Base-by-base conservation (phyloP, 2,888 invertebrate species). In the Drosophila mimica region DNA sequence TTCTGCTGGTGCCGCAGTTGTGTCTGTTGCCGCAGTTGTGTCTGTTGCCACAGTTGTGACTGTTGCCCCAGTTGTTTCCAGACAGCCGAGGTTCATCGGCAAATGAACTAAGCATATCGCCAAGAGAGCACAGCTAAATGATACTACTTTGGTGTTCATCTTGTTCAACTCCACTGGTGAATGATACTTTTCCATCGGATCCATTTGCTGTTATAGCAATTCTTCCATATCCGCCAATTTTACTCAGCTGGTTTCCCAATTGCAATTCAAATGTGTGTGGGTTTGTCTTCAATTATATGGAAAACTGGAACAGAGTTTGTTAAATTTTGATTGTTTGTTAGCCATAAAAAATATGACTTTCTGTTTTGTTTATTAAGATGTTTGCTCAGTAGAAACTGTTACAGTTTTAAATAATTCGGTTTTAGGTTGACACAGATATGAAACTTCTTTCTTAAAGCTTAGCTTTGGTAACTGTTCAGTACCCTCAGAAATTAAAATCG, bases 71-170 rank as follows among this genome's bases (percentile, higher is more conserved):
- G 25, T 25, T 25, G 25, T 25, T 2, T 1, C 25, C 25, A 3
- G 2, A 13, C 46, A 46, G 13, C 20, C 4, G 20, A 43, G 11
- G 46, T 11, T 28, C 30, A 4, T 25, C 46, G 77, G 75, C 28
- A 77, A 5, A n/a, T 49, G 17, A 36, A 33, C 34, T 0, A 77
- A 11, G 40, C 43, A 59, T 6, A 76, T 51, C 31, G 62, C 71
- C 48, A 75, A 7, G 9, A 75, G 30, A 40, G 43, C 77, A 48
- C 77, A 76, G 46, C 43, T 49, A 3, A 70, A 30, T 4, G 34
- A 13, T n/a, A 62, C 15, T 40, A 40, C 36, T 40, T 25, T 53
- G 6, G 46, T 15, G 38, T 58, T 62, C 75, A 75, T 76, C 40
- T 65, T 61, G 5, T 2, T n/a, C 9, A 20, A 43, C 33, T 49